phyloP scores from a whole-genome alignment of 37 sponge, comb jelly and placozoan species.

The Bolinopsis microptera region DNA sequence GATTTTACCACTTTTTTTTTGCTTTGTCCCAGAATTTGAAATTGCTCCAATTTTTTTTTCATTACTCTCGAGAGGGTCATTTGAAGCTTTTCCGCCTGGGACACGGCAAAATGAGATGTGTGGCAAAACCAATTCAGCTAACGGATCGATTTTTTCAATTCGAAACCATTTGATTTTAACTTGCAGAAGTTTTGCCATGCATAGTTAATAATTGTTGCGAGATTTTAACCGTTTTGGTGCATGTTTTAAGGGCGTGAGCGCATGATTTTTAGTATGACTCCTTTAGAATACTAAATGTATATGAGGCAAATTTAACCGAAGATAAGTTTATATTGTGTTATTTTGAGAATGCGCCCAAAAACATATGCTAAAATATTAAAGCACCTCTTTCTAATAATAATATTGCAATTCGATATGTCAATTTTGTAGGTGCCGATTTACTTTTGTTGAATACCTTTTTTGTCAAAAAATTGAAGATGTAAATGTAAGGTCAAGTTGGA shows the following conservation, averaged over 20 bases:
- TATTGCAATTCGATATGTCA: neutral
- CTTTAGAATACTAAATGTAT: neutral
- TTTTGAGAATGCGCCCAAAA: neutral
- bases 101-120: neutral
- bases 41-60: no score
- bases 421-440: neutral
- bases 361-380: neutral
- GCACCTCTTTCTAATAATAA: neutral
- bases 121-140: neutral
- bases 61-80: no score
- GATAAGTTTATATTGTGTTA: neutral
- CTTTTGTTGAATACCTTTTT: neutral
- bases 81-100: no score
- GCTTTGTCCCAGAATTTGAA: neutral
- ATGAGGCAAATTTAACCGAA: neutral
- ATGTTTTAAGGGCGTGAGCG: constrained; percentile 1
- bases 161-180: neutral
- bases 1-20: neutral
- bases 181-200: neutral
- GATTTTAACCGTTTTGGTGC: constrained; percentile 45
- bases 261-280: neutral
- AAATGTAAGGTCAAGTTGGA: neutral
- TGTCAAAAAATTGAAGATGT: neutral
- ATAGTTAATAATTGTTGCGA: constrained; percentile 48
- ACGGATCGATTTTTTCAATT: neutral